phyloP scores from a whole-genome alignment of 2,113 vertebrate species.

The Leptodactylus fuscus region DNA sequence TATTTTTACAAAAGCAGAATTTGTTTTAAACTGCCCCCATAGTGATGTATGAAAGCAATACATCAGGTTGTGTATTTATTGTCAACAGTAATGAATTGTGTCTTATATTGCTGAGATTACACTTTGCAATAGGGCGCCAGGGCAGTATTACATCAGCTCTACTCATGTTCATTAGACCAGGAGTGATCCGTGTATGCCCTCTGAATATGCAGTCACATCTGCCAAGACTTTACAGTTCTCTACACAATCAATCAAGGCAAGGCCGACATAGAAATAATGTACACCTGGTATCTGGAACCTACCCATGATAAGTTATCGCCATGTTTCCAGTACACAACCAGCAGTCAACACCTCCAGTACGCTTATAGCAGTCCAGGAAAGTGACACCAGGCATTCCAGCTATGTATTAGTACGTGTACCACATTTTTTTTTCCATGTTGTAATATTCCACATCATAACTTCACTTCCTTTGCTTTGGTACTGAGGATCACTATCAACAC shows the following conservation, averaged over 20 bases:
- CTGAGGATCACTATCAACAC: not conserved
- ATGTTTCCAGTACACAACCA: not conserved
- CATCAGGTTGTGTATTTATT: not conserved
- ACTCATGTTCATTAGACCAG: not conserved
- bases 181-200: not conserved
- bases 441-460: not conserved
- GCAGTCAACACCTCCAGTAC: too few species aligned
- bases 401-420: too few species aligned
- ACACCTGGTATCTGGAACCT: not conserved
- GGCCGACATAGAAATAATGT: not conserved
- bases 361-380: not conserved
- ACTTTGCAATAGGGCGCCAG: not conserved
- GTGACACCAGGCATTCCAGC: conserved; percentile 7
- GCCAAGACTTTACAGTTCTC: too few species aligned
- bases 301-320: not conserved
- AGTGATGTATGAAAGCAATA: not conserved
- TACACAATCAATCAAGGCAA: not conserved
- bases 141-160: not conserved
- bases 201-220: not conserved
- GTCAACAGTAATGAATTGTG: not conserved
- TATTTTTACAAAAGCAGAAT: not conserved
- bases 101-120: not conserved
- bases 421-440: not conserved
- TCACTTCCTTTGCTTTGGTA: not conserved
- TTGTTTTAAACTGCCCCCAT: not conserved